Percentiles rank a stretch among this genome's conserved stretches.
Evolutionary conservation across 2,113 vertebrate genomes (phyloP).

Genomic region (Anoplopoma fimbria): DNA sequence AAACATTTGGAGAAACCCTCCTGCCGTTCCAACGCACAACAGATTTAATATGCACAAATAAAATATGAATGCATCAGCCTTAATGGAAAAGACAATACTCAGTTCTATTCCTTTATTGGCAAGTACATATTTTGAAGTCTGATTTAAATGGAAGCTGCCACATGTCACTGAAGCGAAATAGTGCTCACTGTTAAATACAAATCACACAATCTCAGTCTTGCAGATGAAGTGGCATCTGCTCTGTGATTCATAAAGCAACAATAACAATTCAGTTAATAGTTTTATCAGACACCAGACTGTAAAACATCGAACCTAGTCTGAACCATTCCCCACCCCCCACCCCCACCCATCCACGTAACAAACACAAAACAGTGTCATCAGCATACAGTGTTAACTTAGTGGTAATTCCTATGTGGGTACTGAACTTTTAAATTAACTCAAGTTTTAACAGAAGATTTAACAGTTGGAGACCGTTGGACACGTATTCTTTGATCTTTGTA

Average conservation of each 20-base stretch:
- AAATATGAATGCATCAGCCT: slow-evolving; percentile 60
- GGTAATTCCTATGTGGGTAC: slow-evolving; percentile 61
- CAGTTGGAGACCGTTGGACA: slow-evolving; percentile 39
- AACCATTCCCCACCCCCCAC: slow-evolving; percentile 39
- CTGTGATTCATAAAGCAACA: slow-evolving; percentile 75
- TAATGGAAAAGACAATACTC: slow-evolving; percentile 68
- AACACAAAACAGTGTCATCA: slow-evolving; percentile 76
- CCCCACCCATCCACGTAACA: slow-evolving; percentile 57
- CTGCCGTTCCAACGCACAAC: slow-evolving; percentile 11
- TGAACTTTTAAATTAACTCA: slow-evolving; percentile 54
- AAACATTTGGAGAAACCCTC: slow-evolving; percentile 27
- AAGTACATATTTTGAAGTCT: slow-evolving; percentile 73
- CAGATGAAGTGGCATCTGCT: slow-evolving; percentile 77
- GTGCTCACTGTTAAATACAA: slow-evolving; percentile 83
- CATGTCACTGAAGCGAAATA: slow-evolving; percentile 82
- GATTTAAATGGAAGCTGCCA: slow-evolving; percentile 83
- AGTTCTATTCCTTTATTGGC: slow-evolving; percentile 68
- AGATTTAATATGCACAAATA: slow-evolving; percentile 53
- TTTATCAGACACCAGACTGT: slow-evolving; percentile 67
- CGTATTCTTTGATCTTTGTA: slow-evolving; percentile 26
- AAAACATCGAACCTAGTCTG: slow-evolving; percentile 66
- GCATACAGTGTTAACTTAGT: slow-evolving; percentile 76
- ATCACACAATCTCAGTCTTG: slow-evolving; percentile 80
- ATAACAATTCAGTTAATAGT: slow-evolving; percentile 70
- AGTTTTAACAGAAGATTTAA: slow-evolving; percentile 51